Evolutionary conservation across 2,113 vertebrate genomes (phyloP).

Genomic region (Daubentonia madagascariensis): DNA sequence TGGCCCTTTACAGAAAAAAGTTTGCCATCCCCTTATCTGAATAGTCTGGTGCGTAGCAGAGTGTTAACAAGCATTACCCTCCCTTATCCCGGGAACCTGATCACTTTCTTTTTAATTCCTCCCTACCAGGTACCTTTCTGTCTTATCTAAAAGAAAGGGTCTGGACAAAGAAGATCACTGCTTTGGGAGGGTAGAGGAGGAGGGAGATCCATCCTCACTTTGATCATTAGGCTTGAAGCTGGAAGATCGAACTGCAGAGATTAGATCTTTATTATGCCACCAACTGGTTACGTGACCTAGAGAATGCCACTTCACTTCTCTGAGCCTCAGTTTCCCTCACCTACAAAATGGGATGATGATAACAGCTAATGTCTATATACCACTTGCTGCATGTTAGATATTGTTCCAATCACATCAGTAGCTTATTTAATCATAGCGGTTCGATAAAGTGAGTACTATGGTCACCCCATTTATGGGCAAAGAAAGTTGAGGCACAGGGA

Average conservation of each 20-base stretch:
- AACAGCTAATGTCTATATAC: neutral
- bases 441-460: neutral
- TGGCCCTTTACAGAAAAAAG: neutral
- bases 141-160: neutral
- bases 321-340: neutral
- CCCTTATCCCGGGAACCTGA: neutral
- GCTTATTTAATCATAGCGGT: neutral
- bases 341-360: neutral
- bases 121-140: neutral
- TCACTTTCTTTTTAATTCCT: neutral
- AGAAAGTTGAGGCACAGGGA: neutral
- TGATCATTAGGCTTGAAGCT: neutral
- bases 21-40: neutral
- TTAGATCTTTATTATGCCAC: neutral
- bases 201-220: neutral
- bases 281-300: neutral
- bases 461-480: neutral
- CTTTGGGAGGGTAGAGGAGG: neutral
- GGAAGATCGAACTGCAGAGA: neutral
- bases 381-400: accelerated
- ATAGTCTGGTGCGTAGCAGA: neutral
- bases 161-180: neutral
- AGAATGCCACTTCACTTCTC: neutral
- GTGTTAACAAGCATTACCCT: neutral
- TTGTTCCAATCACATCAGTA: neutral